Base-by-base conservation (phyloP, 35 echinoderm and acorn worm species). In the Apostichopus japonicus region DNA sequence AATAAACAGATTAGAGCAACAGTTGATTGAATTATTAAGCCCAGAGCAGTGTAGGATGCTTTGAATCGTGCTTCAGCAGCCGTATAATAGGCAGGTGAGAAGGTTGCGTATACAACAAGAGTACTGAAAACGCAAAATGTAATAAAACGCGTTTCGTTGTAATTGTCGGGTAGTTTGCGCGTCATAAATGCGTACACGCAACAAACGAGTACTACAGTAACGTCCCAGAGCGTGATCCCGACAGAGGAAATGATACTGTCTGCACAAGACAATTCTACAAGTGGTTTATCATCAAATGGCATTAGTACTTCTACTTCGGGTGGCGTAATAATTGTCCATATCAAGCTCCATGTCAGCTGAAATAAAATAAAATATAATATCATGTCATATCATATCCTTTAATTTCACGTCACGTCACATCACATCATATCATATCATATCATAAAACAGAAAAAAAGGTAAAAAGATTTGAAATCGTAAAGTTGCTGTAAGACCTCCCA, bases 91-190 rank as follows among this genome's bases (percentile, higher is more conserved):
- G 95, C 86, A 6, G 97, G 95, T 4, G 90, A 93, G 71, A 99
- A 99, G 14, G 97, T 90, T 6, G 92, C 58, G 58, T 92, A 93
- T 23, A 99, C 95, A 0, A 99, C 95, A 10, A 99, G 62, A 13
- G 95, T 96, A 90, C 95, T 96, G 51, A 96, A 99, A 4, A 92
- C 92, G 73, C 97, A 96, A 59, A 99, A 94, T 13, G 92, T 99
- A 22, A 96, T 99, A 78, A 99, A 99, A 16, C 95, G 91, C 22
- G 97, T 95, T 53, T 99, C 97, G 82, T 99, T 96, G 87, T 99
- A 99, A 56, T 99, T 99, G 84, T 96, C 95, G 10, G 97, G 97
- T 56, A 99, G 80, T 79, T 99, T 99, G 14, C 97, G 79, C 0
- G 97, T 96, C 62, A 94, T 93, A 61, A 99, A 99, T 11, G 97